Conservation (phyloP, 2,888 invertebrate species). For the Brachyopa scutellaris region DNA sequence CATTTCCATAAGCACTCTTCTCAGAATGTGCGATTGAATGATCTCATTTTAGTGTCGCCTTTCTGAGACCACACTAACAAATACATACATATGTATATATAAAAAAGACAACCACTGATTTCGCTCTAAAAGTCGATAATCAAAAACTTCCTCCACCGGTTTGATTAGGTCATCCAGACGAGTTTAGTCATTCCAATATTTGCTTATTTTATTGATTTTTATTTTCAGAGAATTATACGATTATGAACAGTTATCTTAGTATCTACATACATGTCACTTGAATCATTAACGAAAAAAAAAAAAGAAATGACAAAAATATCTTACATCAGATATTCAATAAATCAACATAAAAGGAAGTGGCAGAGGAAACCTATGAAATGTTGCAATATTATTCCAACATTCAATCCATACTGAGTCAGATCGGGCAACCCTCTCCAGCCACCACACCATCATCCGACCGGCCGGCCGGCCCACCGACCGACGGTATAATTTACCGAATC, state of each 20-base stretch:
- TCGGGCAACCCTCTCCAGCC: background rate
- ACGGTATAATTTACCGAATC: conserved; percentile 26
- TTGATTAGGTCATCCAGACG: conserved; percentile 36
- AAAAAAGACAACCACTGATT: conserved; percentile 12
- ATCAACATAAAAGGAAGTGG: background rate
- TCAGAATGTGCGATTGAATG: conserved; percentile 1
- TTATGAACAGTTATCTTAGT: conserved; percentile 20
- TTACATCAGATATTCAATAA: background rate
- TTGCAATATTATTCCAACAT: background rate
- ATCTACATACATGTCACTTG: conserved; percentile 13
- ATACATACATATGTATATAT: too few species aligned
- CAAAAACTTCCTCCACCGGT: conserved; percentile 18
- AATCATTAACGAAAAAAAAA: conserved; percentile 6
- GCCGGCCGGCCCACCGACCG: too few species aligned
- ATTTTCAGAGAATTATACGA: background rate
- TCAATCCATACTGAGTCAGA: background rate
- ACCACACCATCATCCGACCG: too few species aligned
- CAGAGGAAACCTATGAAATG: conserved; percentile 1
- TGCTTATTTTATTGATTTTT: background rate
- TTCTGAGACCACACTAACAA: background rate
- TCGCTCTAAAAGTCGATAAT: conserved; percentile 7
- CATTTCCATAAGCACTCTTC: conserved; percentile 3
- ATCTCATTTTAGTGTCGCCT: conserved; percentile 41
- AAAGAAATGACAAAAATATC: background rate
- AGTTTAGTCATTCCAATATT: conserved; percentile 22